These are phyloP conservation scores for Drosophila kurseongensis DNA, from an alignment of 1,140 invertebrate genomes.

Conservation along the genomic window DNA sequence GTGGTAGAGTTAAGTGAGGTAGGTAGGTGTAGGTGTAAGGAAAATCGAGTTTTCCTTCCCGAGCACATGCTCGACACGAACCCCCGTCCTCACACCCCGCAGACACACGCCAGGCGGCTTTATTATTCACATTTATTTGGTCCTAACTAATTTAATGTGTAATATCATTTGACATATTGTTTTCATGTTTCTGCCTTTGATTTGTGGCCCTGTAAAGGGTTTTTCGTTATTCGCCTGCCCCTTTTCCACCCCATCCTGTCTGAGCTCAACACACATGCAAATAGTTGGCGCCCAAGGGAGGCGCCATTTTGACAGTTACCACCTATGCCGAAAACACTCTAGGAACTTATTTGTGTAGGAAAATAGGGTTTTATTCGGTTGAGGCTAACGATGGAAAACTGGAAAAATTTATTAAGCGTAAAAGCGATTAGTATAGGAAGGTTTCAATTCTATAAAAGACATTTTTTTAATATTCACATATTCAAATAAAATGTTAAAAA, in stretches of 20 bases:
- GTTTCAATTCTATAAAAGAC: too few species aligned
- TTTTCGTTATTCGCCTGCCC: slow-evolving; percentile 17
- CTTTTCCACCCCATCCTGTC: not conserved
- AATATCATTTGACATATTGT: slow-evolving; percentile 82
- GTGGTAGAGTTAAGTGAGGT: slow-evolving; percentile 4
- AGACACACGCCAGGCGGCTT: slow-evolving; percentile 53
- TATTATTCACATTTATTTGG: slow-evolving; percentile 60
- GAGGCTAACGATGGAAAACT: not conserved
- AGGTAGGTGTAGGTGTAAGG: slow-evolving; percentile 17
- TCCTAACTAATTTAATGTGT: slow-evolving; percentile 81
- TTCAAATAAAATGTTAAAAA: too few species aligned
- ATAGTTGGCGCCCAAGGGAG: slow-evolving; percentile 18
- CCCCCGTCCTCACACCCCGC: slow-evolving; percentile 6
- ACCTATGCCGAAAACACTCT: not conserved
- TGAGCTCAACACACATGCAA: slow-evolving; percentile 27
- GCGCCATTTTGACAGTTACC: slow-evolving; percentile 38
- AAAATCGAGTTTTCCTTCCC: slow-evolving; percentile 43
- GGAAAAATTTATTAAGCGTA: too few species aligned
- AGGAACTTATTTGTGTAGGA: not conserved
- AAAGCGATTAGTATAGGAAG: too few species aligned
- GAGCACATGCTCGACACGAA: slow-evolving; percentile 52
- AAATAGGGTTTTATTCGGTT: not conserved
- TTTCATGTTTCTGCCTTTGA: slow-evolving; percentile 68
- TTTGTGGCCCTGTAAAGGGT: slow-evolving; percentile 42
- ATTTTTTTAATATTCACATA: too few species aligned